phyloP scores from a whole-genome alignment of 2,797 vertebrate genomes.

The Spinus olivaceus region DNA sequence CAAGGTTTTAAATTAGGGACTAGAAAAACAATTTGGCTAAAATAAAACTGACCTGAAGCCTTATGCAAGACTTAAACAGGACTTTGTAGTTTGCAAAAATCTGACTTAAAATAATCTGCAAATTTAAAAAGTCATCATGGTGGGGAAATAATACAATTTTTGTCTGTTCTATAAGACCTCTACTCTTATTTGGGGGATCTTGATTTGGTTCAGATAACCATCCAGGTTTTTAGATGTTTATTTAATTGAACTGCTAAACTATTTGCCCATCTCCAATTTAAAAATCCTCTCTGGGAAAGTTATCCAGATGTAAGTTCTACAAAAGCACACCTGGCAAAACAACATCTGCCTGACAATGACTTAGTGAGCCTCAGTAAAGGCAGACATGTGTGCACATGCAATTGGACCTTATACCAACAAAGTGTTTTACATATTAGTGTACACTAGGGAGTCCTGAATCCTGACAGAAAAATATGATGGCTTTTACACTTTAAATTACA shows the following conservation, averaged over 20 bases:
- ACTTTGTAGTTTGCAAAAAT: neutral
- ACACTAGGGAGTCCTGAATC: constrained; percentile 27
- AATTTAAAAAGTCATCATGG: neutral
- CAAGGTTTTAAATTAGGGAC: neutral
- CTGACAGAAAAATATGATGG: constrained; percentile 12
- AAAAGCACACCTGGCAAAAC: constrained; percentile 55
- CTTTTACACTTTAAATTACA: constrained; percentile 41
- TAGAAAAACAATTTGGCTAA: neutral
- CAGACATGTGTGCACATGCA: constrained; percentile 29
- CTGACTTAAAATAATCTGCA: neutral
- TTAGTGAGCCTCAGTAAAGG: constrained; percentile 19
- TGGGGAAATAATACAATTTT: neutral
- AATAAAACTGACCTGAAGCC: neutral
- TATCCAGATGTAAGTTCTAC: constrained; percentile 10
- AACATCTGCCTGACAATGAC: constrained; percentile 51
- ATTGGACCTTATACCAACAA: constrained; percentile 21
- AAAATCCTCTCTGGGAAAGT: constrained; percentile 2
- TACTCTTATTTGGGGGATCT: neutral
- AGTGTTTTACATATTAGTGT: constrained; percentile 5
- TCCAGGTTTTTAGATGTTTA: neutral
- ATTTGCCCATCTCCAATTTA: constrained; percentile 32
- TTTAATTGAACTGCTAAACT: neutral
- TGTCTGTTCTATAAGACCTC: neutral
- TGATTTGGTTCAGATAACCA: neutral
- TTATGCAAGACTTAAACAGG: neutral